Base-by-base conservation (phyloP, 2,113 vertebrate genomes). In the Phasianus colchicus region DNA sequence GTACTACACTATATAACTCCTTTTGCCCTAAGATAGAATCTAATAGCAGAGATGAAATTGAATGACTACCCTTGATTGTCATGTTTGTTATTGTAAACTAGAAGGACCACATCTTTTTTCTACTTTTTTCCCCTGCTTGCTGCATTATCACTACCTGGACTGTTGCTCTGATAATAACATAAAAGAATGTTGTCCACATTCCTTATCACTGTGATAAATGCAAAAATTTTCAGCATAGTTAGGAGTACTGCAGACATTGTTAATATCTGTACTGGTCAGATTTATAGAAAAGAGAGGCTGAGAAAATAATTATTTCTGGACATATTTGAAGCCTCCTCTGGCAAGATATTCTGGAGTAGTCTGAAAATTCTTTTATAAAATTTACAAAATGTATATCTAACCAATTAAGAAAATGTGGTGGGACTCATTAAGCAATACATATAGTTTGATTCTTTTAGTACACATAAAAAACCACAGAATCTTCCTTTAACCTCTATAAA, bases 121-220 rank as follows among this genome's bases (percentile, higher is more conserved):
- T 6, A 25, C 55, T 63, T 10, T 10, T 20, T 47, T 22, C 20
- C 11, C 21, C 12, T 8, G 19, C 11, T 60, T 57, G 3, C 29
- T 61, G 64, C 24, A 24, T 21, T 24, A 60, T 15, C 13, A 45
- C 17, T 69, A 10, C 22, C 18, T 64, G 32, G 30, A 65, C 2
- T 22, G 1, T 29, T 69, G 38, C 6, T 15, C 7, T 20, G 11
- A 91, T 19, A 58, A 66, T 72, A 60, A 24, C 5, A 42, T 36
- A 58, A 36, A 58, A 19, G 4, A 4, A 5, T 34, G 4, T 2
- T 45, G 27, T 11, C 75, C 7, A 32, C 0, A 0, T 72, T 57
- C 72, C 27, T 15, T 45, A 70, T 54, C 18, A 13, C 18, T 66
- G 2, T 50, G 13, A 48, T 43, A 69, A 69, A 34, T 11, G 24